Evolutionary conservation across 2,797 vertebrate genomes (phyloP).

Genomic region (Epinephelus awoara): DNA sequence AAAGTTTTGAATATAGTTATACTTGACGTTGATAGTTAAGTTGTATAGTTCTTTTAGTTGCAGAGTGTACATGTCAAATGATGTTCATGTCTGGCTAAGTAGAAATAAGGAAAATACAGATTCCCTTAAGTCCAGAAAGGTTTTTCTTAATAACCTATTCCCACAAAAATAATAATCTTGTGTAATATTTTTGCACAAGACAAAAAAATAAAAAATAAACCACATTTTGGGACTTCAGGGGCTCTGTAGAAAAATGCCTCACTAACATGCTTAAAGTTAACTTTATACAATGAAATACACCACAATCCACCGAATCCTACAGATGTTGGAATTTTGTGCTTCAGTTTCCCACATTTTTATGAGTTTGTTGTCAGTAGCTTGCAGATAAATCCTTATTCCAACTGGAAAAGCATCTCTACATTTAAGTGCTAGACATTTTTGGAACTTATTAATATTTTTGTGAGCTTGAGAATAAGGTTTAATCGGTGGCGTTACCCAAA

Average conservation of each 20-base stretch:
- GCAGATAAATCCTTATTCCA: neutral
- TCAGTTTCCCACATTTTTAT: neutral
- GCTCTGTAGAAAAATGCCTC: neutral
- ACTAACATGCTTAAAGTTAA: neutral
- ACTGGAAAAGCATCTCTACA: neutral
- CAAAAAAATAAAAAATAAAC: too few species aligned
- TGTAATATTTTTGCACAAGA: too few species aligned
- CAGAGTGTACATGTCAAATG: neutral
- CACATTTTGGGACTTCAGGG: too few species aligned
- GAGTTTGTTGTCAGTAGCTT: neutral
- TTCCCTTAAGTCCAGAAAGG: too few species aligned
- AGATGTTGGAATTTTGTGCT: neutral
- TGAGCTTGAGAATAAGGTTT: too few species aligned
- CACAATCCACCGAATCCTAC: neutral
- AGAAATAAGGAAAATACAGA: neutral
- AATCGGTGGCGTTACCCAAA: too few species aligned
- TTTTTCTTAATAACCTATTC: too few species aligned
- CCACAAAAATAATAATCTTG: too few species aligned
- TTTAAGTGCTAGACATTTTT: too few species aligned
- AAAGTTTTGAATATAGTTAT: neutral
- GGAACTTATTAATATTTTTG: too few species aligned
- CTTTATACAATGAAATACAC: neutral
- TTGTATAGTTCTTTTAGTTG: neutral
- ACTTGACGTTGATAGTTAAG: too few species aligned
- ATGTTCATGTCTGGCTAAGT: neutral